Conservation (phyloP, 2,888 invertebrate genomes). For the Chrysina gloriosa region DNA sequence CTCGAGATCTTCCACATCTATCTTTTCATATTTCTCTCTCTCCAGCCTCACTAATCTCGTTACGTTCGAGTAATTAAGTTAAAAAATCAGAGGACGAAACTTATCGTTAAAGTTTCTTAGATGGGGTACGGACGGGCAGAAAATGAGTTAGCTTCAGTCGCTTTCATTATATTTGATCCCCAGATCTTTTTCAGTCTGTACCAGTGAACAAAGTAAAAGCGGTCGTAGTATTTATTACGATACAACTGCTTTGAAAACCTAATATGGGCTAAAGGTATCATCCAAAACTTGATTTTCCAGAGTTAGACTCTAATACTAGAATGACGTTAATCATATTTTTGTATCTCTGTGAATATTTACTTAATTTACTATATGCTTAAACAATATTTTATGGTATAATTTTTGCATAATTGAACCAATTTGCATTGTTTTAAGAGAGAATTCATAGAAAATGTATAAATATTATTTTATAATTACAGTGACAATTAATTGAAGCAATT, state of each 20-base stretch:
- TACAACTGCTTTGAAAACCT: background rate
- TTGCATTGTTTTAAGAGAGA: too few species aligned
- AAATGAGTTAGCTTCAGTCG: background rate
- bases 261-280: too few species aligned
- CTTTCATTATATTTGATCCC: background rate
- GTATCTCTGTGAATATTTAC: too few species aligned
- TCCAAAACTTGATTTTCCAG: too few species aligned
- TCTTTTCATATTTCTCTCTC: slow-evolving; percentile 2
- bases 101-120: slow-evolving; percentile 29
- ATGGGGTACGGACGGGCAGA: background rate
- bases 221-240: background rate
- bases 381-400: too few species aligned
- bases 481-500: too few species aligned
- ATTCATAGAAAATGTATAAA: too few species aligned
- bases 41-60: slow-evolving; percentile 29
- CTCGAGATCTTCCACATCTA: background rate
- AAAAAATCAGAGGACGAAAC: slow-evolving; percentile 36
- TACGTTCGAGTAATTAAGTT: slow-evolving; percentile 38
- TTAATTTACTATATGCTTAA: too few species aligned
- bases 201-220: background rate
- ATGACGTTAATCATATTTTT: too few species aligned
- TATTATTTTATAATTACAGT: too few species aligned
- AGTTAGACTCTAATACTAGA: too few species aligned
- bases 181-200: background rate
- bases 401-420: too few species aligned